Conservation (phyloP, 2,113 vertebrate genomes). For the Xiphophorus couchianus region DNA sequence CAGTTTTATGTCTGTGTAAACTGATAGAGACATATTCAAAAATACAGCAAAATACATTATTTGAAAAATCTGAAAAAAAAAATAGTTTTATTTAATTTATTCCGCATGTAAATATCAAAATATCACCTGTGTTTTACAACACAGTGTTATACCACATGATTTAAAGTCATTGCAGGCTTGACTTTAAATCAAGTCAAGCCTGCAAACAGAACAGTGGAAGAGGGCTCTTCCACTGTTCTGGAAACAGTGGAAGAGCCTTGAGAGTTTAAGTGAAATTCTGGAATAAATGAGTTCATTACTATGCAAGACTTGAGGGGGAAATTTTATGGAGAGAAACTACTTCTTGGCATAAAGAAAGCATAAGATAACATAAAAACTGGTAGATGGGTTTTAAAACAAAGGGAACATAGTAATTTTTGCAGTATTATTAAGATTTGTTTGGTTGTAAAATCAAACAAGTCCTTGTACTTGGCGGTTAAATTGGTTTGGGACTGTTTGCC, state of each 20-base stretch:
- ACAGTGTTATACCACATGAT: slow-evolving; percentile 18
- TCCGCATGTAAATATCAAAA: slow-evolving; percentile 10
- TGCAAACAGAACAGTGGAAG: too few relatives aligned
- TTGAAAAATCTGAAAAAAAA: too few relatives aligned
- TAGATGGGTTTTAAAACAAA: background rate
- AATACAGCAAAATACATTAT: too few relatives aligned
- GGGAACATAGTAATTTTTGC: slow-evolving; percentile 2
- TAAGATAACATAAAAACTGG: background rate
- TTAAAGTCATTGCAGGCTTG: slow-evolving; percentile 23
- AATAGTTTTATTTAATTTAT: too few relatives aligned
- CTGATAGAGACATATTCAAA: too few relatives aligned
- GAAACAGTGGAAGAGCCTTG: background rate
- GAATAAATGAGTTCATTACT: slow-evolving; percentile 22
- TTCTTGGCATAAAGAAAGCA: slow-evolving; percentile 12
- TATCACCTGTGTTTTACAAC: slow-evolving; percentile 36
- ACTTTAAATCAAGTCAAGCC: background rate
- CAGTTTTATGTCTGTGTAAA: too few relatives aligned
- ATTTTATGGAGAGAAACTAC: background rate
- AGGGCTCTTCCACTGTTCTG: background rate
- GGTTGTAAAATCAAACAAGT: background rate
- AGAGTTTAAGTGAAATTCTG: background rate
- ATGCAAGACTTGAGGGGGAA: slow-evolving; percentile 15
- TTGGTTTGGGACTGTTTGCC: background rate
- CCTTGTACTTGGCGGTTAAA: background rate
- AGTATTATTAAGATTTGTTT: background rate